Base-by-base conservation (phyloP, 2,797 vertebrate genomes). In the Chaunax sp. region DNA sequence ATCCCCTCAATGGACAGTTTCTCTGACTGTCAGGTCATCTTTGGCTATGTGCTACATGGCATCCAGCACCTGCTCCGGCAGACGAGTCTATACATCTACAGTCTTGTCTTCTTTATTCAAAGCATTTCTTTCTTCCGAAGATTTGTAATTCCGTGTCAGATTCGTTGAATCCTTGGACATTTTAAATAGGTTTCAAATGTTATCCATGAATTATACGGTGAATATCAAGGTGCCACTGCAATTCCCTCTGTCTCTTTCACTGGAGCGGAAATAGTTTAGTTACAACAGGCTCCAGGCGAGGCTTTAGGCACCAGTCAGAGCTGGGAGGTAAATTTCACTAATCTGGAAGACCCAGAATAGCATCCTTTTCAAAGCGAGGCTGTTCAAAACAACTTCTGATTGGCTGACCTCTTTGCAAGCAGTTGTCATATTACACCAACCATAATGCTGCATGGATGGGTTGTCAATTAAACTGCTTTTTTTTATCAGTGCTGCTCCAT, bases 21-120 rank as follows among this genome's bases (percentile, higher is more conserved):
- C 56, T 77, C 78, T 65, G 64, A 69, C 79, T 81, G 82, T 89
- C 88, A 85, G 85, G 81, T 77, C 74, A 53, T 75, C 52, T 33
- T 54, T 75, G 72, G 83, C 80, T 82, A 61, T 7, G 0, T 67
- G 78, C 75, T 37, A 67, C 69, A 64, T 64, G 45, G 63, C 66
- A 50, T 62, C 62, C 60, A 33, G 56, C 56, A 87, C 77, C 75
- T 85, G 66, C 64, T 74, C 56, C 7, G 40, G 69, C 50, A 76
- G 35, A 65, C n/a, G n/a, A 60, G 66, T 30, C 60, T 61, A 0
- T 37, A 59, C 25, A 35, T 43, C 15, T 50, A 61, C 18, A 59
- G 15, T 2, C 3, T 19, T 13, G 22, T 62, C 35, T 55, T 30
- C 25, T 47, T 49, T 41, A 12, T 53, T 60, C 28, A 2, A 3